Conservation (phyloP, 1,140 invertebrate species). For the Cyrtorhinus lividipennis region DNA sequence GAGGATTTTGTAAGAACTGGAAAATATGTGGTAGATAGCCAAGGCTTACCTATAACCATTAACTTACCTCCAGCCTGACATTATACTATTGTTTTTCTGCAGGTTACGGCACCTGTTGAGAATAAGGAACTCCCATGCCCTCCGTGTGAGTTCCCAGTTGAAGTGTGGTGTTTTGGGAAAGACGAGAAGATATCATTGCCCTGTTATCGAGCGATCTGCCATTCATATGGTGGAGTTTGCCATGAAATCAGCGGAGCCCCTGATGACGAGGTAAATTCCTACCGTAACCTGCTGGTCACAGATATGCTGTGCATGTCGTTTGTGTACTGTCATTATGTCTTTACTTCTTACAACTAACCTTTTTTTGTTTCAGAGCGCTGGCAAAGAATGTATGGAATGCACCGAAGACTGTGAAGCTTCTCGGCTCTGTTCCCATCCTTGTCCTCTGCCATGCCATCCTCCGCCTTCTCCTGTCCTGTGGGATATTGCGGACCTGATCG, state of each 20-base stretch:
- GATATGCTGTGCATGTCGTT: no score
- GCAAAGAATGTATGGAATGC: conserved; percentile 52
- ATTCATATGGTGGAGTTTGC: conserved; percentile 62
- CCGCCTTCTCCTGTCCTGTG: no score
- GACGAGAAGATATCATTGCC: conserved; percentile 64
- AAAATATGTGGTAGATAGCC: no score
- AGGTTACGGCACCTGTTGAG: conserved; percentile 37
- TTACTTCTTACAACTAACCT: no score
- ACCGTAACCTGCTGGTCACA: no score
- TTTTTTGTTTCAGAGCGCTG: conserved; percentile 24
- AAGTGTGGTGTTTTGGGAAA: conserved; percentile 61
- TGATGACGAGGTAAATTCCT: conserved; percentile 11
- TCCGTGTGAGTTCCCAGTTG: conserved; percentile 50
- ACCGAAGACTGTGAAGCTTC: conserved; percentile 48
- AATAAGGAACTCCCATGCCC: conserved; percentile 52
- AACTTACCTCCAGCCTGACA: no score
- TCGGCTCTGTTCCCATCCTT: conserved; percentile 65
- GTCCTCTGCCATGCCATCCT: conserved; percentile 49
- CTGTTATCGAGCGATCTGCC: conserved; percentile 52
- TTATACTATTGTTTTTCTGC: conserved; percentile 19
- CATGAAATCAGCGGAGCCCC: conserved; percentile 40
- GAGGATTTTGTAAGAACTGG: no score
- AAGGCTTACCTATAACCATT: no score
- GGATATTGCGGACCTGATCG: no score
- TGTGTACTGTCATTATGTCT: no score